Base-by-base conservation (phyloP, 30 jellyfish, hydroid and myxozoan genomes). In the Morbakka virulenta region DNA sequence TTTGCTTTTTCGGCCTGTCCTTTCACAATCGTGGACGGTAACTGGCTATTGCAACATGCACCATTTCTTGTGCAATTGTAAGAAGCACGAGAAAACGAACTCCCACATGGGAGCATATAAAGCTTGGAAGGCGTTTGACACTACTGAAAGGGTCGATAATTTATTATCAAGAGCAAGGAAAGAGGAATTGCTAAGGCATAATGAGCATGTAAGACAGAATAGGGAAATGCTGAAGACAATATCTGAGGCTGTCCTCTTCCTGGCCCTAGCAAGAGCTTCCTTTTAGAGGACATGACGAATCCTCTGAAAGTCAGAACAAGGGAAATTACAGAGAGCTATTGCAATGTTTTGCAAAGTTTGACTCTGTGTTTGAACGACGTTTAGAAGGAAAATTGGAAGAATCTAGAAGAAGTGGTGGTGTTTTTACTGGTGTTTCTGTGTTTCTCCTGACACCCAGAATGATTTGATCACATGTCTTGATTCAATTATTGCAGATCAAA, bases 221-320 rank as follows among this genome's bases (percentile, higher is more conserved):
- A 73, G 85, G 85, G 81, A 73, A 31, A 73, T 73, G 76, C 28
- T 73, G 62, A 73, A 52, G 52, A 73, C 50, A 23, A 27, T 76
- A 28, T 9, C 50, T 2, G 57, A 27, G 62, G 76, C 85, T 4
- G 85, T 73, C 29, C 34, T 50, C 20, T 50, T 50, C 11, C 80
- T 73, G 12, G 85, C 62, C n/a, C 81, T 48, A 73, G 81, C 85
- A 50, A 73, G 81, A 73, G 34, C 52, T 71, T 25, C 62, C 73
- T 48, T 77, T 63, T 34, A 35, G 75, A 31, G 89, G 89, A 23
- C 82, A 65, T 50, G 84, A 77, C 32, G 89, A 77, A 49, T 77
- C 89, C 12, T 41, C 47, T 24, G 72, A 32, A 32, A 62, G 74
- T 48, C 30, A 62, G 27, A 77, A 62, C 57, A 77, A 77, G 52